Conservation (phyloP, 2,888 invertebrate species). For the Monoplex corrugatus region DNA sequence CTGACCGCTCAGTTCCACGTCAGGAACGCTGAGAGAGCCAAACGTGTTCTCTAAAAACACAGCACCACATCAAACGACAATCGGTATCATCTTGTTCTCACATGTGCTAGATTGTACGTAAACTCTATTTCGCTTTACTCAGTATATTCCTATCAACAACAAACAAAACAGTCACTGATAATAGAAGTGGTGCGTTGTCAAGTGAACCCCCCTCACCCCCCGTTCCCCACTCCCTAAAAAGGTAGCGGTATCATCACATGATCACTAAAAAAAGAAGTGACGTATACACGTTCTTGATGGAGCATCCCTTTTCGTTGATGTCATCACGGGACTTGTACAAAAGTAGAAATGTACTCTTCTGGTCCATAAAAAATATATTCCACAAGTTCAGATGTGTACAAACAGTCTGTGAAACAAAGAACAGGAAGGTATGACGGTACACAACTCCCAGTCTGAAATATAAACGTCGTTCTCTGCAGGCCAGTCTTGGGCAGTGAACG, state of each 20-base stretch:
- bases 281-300: neutral
- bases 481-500: no score
- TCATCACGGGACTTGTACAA: neutral
- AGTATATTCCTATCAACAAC: neutral
- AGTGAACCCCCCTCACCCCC: neutral
- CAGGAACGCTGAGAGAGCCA: no score
- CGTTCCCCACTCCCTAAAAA: neutral
- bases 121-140: neutral
- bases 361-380: neutral
- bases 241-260: neutral
- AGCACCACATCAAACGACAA: no score
- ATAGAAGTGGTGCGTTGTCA: neutral
- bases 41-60: no score
- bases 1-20: neutral
- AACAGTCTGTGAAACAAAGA: neutral
- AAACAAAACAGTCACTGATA: neutral
- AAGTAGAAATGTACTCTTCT: neutral
- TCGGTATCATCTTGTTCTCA: no score
- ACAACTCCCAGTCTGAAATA: no score
- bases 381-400: neutral
- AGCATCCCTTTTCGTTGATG: constrained; percentile 13
- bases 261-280: neutral
- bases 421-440: neutral
- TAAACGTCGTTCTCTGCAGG: no score
- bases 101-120: no score